Conservation (phyloP, 2,797 vertebrate genomes). For the Anguilla pacifica region DNA sequence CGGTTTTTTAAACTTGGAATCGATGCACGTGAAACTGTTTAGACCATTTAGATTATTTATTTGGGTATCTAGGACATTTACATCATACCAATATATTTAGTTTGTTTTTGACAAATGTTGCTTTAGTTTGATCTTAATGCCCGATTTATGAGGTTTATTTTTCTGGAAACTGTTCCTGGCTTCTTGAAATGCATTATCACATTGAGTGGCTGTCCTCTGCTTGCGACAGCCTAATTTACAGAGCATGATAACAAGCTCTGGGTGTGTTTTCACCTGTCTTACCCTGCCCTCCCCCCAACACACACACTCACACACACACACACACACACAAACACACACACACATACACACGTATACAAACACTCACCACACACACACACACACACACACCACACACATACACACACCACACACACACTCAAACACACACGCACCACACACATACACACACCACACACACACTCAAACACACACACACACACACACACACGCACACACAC, state of each 20-base stretch:
- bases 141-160: background rate
- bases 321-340: background rate
- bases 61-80: background rate
- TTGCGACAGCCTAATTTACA: background rate
- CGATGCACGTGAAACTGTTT: background rate
- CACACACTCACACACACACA: background rate
- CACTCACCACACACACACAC: background rate
- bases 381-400: background rate
- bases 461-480: background rate
- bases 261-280: background rate
- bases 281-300: background rate
- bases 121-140: background rate
- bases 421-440: no score
- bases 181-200: background rate
- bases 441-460: no score
- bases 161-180: background rate
- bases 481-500: no score
- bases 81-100: background rate
- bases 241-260: background rate
- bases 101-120: background rate
- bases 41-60: background rate
- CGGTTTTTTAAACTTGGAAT: background rate
- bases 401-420: no score
- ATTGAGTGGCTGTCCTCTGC: background rate
- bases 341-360: background rate